Base-by-base conservation (phyloP, 2,113 vertebrate genomes). In the Pandion haliaetus region DNA sequence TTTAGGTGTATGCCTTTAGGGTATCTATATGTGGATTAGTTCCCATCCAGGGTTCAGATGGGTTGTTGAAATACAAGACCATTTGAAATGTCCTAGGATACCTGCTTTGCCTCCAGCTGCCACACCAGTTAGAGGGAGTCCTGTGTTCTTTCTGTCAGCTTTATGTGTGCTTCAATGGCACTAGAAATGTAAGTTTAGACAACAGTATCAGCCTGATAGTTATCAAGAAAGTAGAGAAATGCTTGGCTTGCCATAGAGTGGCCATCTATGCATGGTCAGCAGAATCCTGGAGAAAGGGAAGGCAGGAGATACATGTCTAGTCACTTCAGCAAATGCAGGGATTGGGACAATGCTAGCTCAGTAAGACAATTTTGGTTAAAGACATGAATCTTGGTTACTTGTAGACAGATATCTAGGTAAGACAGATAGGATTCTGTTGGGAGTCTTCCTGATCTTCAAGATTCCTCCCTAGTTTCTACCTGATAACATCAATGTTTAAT, bases 281-380 rank as follows among this genome's bases (percentile, higher is more conserved):
- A 66, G 34, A 19, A 76, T 57, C 23, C 23, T 5, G 2, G 55
- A 79, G 45, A 61, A 70, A 70, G 42, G 10, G 12, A 42, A 86
- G 25, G 36, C 8, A 62, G 36, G 26, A 47, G 29, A 38, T 31
- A 70, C 10, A 15, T 9, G 6, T 45, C 42, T 34, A 76, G 9
- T 47, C 15, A 77, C 36, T 23, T 44, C 38, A 54, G 24, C 12
- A 93, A 81, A 47, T 54, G 8, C 6, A 61, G 14, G 12, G 14
- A 49, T 1, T 50, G 45, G 25, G 49, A 40, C 25, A 78, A 50
- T 0, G 0, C 2, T 57, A 17, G 15, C 5, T 86, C 23, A 82
- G 19, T 55, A 61, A 61, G 12, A 47, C 5, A 42, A 18, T 67
- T 81, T 71, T 80, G 21, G 7, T 54, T 67, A 20, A 96, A 71